A percentile compares a stretch with the other conserved stretches of the same genome.
Evolutionary conservation across 2,888 invertebrate species (phyloP).

Genomic region (Marasmarcha lunaedactyla): DNA sequence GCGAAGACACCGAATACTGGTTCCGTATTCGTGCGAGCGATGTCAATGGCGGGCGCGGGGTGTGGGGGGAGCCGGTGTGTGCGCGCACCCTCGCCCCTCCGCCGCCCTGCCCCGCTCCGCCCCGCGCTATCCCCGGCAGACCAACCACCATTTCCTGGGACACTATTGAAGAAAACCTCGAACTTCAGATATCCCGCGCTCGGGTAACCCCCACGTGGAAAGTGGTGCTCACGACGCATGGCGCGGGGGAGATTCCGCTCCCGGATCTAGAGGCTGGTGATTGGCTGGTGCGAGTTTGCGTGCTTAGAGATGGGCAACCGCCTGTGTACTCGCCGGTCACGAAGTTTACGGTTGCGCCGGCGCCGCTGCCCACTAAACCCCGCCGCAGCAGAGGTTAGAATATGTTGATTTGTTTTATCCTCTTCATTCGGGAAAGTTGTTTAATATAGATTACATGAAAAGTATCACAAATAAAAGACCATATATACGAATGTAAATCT

Average conservation of each 20-base stretch:
- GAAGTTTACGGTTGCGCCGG: conserved; percentile 57
- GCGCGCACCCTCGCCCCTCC: conserved; percentile 84
- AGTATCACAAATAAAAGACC: too few relatives aligned
- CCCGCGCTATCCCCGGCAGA: conserved; percentile 70
- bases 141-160: too few relatives aligned
- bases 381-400: conserved; percentile 41
- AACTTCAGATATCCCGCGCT: conserved; percentile 79
- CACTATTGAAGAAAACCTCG: conserved; percentile 75
- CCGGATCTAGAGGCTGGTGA: conserved; percentile 80
- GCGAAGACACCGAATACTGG: conserved; percentile 83
- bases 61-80: conserved; percentile 77
- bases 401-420: too few relatives aligned
- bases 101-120: conserved; percentile 83
- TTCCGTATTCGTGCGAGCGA: conserved; percentile 90
- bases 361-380: conserved; percentile 65
- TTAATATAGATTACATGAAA: too few relatives aligned
- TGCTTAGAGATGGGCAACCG: conserved; percentile 75
- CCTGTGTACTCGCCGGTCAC: conserved; percentile 79
- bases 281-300: conserved; percentile 83
- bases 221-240: conserved; percentile 75
- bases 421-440: too few relatives aligned
- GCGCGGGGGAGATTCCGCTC: conserved; percentile 72
- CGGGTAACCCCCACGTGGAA: conserved; percentile 11
- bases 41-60: conserved; percentile 84
- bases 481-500: too few relatives aligned